Conservation (phyloP, 2,888 invertebrate genomes). For the Agonopterix heracliana region DNA sequence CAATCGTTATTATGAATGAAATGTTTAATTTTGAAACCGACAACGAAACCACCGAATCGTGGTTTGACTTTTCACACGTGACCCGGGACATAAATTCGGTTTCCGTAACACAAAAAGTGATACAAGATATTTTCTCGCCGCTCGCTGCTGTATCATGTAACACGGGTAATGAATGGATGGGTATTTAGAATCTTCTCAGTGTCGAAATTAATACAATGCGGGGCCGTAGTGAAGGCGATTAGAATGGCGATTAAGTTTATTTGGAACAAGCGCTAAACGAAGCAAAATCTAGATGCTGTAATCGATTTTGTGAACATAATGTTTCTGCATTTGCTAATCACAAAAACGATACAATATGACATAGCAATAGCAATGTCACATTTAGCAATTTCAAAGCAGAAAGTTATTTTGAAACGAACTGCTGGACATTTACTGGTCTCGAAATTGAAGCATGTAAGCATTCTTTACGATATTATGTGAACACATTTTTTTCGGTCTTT, state of each 20-base stretch:
- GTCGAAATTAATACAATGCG: slow-evolving; percentile 15
- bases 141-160: slow-evolving; percentile 26
- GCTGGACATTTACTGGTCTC: too few species aligned
- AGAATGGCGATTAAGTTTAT: background rate
- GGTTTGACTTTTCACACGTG: slow-evolving; percentile 40
- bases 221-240: slow-evolving; percentile 1
- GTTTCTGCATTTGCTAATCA: background rate
- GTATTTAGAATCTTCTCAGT: slow-evolving; percentile 17
- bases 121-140: slow-evolving; percentile 17
- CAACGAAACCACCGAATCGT: slow-evolving; percentile 30
- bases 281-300: background rate
- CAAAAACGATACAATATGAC: too few species aligned
- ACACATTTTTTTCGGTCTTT: too few species aligned
- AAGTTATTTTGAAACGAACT: too few species aligned
- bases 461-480: too few species aligned
- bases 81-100: slow-evolving; percentile 29
- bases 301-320: background rate
- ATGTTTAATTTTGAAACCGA: slow-evolving; percentile 49
- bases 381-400: too few species aligned
- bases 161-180: slow-evolving; percentile 26
- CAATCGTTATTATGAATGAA: slow-evolving; percentile 40
- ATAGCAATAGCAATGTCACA: too few species aligned
- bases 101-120: slow-evolving; percentile 29
- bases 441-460: too few species aligned
- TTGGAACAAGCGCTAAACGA: background rate